Conservation (phyloP, 2,113 vertebrate genomes). For the Thryonomys swinderianus region DNA sequence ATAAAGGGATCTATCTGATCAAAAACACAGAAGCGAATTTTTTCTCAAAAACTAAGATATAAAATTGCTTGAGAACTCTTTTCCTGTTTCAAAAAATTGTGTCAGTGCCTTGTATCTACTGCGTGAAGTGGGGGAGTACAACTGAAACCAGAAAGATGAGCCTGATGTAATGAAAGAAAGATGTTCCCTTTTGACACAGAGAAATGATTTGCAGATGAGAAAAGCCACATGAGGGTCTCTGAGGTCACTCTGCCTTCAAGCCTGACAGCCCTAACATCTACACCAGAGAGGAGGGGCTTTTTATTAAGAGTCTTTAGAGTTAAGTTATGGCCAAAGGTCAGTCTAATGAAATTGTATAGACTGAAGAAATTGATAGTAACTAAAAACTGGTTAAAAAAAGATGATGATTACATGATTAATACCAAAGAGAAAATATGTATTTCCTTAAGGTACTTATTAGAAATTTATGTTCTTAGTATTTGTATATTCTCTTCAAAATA, state of each 20-base stretch:
- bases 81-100: neutral
- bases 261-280: neutral
- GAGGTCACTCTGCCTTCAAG: neutral
- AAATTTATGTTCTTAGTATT: constrained; percentile 9
- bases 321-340: constrained; percentile 23
- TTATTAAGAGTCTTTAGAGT: neutral
- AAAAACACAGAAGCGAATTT: neutral
- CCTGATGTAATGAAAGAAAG: neutral
- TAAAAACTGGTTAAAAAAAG: constrained; percentile 10
- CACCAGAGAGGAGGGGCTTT: neutral
- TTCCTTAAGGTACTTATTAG: neutral
- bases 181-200: neutral
- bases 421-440: neutral
- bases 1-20: neutral
- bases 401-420: neutral
- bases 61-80: neutral
- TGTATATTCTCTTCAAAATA: constrained; percentile 29
- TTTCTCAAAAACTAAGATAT: constrained; percentile 10
- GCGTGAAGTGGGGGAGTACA: neutral
- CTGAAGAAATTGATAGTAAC: neutral
- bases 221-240: neutral
- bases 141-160: neutral
- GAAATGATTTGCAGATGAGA: neutral
- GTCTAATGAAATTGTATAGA: neutral
- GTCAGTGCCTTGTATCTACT: neutral